phyloP scores from a whole-genome alignment of 2,113 vertebrate genomes.

The Anoplopoma fimbria region DNA sequence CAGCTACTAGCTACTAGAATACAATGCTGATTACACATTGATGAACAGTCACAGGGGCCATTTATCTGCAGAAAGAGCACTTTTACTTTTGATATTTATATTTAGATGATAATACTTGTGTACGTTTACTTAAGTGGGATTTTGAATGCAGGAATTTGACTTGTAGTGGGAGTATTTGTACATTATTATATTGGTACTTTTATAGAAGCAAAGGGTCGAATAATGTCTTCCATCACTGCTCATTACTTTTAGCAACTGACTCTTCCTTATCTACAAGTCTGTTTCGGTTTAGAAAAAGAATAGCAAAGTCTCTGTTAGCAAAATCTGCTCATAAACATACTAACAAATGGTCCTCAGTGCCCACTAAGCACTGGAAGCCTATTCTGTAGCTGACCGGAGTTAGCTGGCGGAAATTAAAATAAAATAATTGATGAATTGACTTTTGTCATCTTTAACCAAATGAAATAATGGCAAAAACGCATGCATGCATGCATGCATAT shows the following conservation, averaged over 20 bases:
- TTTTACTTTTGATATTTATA: background rate
- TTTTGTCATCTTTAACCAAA: constrained; percentile 34
- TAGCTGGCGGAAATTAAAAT: background rate
- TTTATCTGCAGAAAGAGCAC: background rate
- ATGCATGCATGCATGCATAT: background rate
- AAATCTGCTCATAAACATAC: background rate
- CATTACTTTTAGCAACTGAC: background rate
- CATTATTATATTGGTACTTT: background rate
- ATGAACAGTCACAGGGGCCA: background rate
- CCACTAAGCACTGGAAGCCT: background rate
- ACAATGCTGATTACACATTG: background rate
- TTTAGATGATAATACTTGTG: background rate
- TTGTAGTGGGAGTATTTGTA: background rate
- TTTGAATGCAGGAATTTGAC: background rate
- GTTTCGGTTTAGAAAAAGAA: background rate
- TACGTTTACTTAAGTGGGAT: background rate
- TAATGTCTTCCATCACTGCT: background rate
- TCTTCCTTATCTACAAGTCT: background rate
- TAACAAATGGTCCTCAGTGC: background rate
- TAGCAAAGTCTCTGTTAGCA: background rate
- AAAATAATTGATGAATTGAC: constrained; percentile 7
- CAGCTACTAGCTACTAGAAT: background rate
- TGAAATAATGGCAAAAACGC: constrained; percentile 20
- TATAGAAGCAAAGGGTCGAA: background rate
- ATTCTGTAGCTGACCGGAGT: constrained; percentile 8